Evolutionary conservation across 1,140 invertebrate species (phyloP).

Genomic region (Mylabris phalerata): DNA sequence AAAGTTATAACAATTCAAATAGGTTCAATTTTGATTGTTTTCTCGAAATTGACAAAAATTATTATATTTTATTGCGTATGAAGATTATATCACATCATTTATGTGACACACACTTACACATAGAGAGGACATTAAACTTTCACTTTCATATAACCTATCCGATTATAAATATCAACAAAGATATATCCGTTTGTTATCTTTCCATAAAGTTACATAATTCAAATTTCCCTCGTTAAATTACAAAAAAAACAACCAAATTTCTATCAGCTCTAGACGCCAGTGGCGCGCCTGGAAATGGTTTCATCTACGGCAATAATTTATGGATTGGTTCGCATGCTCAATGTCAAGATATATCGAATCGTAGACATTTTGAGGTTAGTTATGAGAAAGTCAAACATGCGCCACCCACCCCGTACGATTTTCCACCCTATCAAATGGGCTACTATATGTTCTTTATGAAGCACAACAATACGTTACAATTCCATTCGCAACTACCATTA

Average conservation of each 20-base stretch:
- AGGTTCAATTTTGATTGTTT: too few species aligned
- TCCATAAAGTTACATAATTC: too few species aligned
- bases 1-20: too few species aligned
- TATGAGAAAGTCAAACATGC: conserved; percentile 16
- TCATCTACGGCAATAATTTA: conserved; percentile 46
- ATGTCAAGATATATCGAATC: conserved; percentile 38
- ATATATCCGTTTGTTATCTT: too few species aligned
- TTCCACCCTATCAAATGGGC: conserved; percentile 40
- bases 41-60: too few species aligned
- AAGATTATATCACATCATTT: neutral
- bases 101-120: too few species aligned
- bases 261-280: conserved; percentile 46
- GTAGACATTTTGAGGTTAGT: conserved; percentile 25
- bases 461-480: conserved; percentile 44
- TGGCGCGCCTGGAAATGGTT: conserved; percentile 42
- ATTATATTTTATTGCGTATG: neutral
- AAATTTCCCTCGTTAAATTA: too few species aligned
- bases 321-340: conserved; percentile 45
- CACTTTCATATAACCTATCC: too few species aligned
- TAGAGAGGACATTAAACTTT: too few species aligned
- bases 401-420: conserved; percentile 40
- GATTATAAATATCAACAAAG: too few species aligned
- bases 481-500: conserved; percentile 36
- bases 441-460: conserved; percentile 41
- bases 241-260: too few species aligned